Evolutionary conservation across 2,888 invertebrate species (phyloP).

Genomic region (Iselma pallidipennis): DNA sequence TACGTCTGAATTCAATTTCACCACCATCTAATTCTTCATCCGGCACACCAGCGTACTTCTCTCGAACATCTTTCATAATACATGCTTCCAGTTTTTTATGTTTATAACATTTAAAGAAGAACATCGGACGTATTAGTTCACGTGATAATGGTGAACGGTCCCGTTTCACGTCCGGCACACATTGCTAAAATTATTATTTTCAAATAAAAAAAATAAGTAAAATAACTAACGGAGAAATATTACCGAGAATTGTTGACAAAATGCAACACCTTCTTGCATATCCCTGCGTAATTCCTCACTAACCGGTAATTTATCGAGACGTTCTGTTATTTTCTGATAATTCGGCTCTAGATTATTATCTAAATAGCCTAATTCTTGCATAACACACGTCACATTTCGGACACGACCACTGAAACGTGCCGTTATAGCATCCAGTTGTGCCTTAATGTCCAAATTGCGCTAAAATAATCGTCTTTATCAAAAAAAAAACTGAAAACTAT

Average conservation of each 20-base stretch:
- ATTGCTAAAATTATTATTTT: slow-evolving; percentile 61
- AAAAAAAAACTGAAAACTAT: neutral
- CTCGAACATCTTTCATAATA: slow-evolving; percentile 72
- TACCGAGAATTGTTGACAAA: slow-evolving; percentile 72
- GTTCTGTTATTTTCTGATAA: slow-evolving; percentile 65
- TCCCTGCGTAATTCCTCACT: slow-evolving; percentile 65
- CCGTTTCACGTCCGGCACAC: slow-evolving; percentile 68
- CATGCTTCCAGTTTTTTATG: slow-evolving; percentile 74
- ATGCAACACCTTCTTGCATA: slow-evolving; percentile 68
- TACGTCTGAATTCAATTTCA: slow-evolving; percentile 57
- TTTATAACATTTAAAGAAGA: slow-evolving; percentile 76
- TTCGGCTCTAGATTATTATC: slow-evolving; percentile 69
- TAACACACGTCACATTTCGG: slow-evolving; percentile 70
- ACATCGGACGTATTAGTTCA: slow-evolving; percentile 69
- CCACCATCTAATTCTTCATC: slow-evolving; percentile 62
- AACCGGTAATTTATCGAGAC: slow-evolving; percentile 66
- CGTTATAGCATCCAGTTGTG: slow-evolving; percentile 64
- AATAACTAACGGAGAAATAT: slow-evolving; percentile 34
- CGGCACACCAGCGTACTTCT: slow-evolving; percentile 61
- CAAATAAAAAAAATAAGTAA: neutral
- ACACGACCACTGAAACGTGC: slow-evolving; percentile 60
- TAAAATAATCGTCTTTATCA: slow-evolving; percentile 42
- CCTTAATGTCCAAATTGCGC: slow-evolving; percentile 65
- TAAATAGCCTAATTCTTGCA: slow-evolving; percentile 72
- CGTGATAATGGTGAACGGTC: slow-evolving; percentile 66